Conservation (phyloP, 2,797 vertebrate species). For the Todus mexicanus region DNA sequence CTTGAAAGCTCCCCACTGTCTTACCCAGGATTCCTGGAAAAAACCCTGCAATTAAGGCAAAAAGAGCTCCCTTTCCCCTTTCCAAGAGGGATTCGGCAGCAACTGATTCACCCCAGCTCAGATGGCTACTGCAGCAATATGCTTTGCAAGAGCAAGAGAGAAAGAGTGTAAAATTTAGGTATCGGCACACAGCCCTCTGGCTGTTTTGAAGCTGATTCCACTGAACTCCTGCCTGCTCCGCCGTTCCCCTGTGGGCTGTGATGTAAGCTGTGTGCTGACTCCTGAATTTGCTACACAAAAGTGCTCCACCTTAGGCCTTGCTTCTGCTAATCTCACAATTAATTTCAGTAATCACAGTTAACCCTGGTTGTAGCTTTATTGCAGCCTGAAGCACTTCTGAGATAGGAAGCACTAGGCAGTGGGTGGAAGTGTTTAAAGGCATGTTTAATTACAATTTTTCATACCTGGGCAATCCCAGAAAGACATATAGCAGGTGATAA, state of each 20-base stretch:
- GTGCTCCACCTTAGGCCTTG: background rate
- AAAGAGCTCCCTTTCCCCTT: background rate
- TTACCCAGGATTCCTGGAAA: background rate
- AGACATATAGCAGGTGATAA: background rate
- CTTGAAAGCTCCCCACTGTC: background rate
- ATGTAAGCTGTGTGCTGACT: background rate
- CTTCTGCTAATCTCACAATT: background rate
- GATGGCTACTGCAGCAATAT: background rate
- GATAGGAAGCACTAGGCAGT: background rate
- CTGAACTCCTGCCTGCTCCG: background rate
- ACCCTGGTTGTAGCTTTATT: background rate
- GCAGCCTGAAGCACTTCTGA: background rate
- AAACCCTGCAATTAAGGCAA: background rate
- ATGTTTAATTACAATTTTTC: background rate
- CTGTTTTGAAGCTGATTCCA: background rate
- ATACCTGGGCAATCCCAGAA: background rate
- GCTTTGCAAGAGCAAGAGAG: background rate
- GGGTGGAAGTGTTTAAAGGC: background rate
- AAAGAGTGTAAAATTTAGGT: background rate
- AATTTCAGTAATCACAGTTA: background rate
- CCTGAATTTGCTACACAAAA: background rate
- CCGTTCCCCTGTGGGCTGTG: accelerated
- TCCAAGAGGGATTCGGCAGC: background rate
- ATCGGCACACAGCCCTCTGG: accelerated
- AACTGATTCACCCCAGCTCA: background rate